phyloP scores from a whole-genome alignment of 2,113 vertebrate species.

The Vulpes vulpes region DNA sequence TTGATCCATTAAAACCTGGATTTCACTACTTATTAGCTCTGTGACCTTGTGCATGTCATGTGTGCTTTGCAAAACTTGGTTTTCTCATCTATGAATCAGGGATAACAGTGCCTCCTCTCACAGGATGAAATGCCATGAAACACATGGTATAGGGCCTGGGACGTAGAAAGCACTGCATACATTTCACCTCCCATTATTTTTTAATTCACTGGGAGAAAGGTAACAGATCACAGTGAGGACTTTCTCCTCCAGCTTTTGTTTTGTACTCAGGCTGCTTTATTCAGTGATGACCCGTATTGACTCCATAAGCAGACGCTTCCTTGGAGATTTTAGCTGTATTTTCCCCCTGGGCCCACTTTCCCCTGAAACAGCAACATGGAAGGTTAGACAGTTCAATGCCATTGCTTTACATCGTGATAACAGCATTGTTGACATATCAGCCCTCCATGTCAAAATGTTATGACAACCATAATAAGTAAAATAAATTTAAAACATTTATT shows the following conservation, averaged over 20 bases:
- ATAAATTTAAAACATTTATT: constrained; percentile 81
- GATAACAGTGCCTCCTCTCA: not conserved
- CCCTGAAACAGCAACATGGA: constrained; percentile 60
- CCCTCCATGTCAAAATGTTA: constrained; percentile 75
- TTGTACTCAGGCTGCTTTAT: constrained; percentile 24
- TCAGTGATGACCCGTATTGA: constrained; percentile 67
- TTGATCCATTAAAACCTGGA: not conserved
- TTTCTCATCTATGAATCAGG: constrained; percentile 3
- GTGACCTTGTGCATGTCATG: not conserved
- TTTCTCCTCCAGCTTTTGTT: constrained; percentile 39
- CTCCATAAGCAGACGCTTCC: constrained; percentile 70
- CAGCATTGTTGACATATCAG: constrained; percentile 71
- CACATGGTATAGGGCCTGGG: not conserved
- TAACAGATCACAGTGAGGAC: not conserved
- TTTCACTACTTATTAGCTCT: not conserved
- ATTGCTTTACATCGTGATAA: constrained; percentile 58
- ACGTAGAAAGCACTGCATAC: not conserved
- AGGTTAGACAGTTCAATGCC: constrained; percentile 76
- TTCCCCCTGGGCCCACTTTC: constrained; percentile 78
- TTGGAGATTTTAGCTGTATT: constrained; percentile 71
- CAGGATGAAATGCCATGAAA: not conserved
- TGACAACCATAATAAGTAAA: constrained; percentile 77
- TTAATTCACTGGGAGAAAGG: not conserved
- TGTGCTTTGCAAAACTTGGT: not conserved
- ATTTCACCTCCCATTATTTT: not conserved